Evolutionary conservation across 2,888 invertebrate genomes (phyloP).

Genomic region (Lycia hirtaria): DNA sequence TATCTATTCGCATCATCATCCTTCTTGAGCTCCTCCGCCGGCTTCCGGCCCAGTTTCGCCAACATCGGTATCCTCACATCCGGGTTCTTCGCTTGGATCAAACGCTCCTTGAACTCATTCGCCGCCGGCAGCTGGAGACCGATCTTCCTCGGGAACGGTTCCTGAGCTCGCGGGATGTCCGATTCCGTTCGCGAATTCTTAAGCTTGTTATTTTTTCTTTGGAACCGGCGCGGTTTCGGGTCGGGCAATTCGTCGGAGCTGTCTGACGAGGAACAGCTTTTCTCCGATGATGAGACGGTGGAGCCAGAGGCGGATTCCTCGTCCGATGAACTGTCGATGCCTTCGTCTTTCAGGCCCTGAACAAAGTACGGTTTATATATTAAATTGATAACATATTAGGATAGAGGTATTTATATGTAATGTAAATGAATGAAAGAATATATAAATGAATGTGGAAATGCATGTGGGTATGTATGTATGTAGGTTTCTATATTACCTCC

Average conservation of each 20-base stretch:
- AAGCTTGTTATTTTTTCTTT: slow-evolving; percentile 74
- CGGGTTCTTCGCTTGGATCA: slow-evolving; percentile 67
- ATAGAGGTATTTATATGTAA: neutral
- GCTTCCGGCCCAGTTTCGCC: slow-evolving; percentile 70
- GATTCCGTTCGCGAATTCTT: slow-evolving; percentile 79
- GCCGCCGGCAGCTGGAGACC: slow-evolving; percentile 51
- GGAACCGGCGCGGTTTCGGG: slow-evolving; percentile 69
- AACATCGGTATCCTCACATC: slow-evolving; percentile 69
- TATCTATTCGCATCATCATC: slow-evolving; percentile 67
- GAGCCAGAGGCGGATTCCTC: slow-evolving; percentile 77
- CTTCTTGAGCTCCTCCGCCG: slow-evolving; percentile 64
- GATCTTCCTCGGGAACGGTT: slow-evolving; percentile 44
- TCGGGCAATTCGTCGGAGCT: slow-evolving; percentile 74
- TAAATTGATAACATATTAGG: neutral
- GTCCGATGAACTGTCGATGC: slow-evolving; percentile 82
- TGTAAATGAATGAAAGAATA: too few species aligned
- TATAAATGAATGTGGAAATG: too few species aligned
- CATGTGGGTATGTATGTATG: too few species aligned
- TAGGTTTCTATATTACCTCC: too few species aligned
- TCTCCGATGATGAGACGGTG: slow-evolving; percentile 78
- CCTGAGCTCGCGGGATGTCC: slow-evolving; percentile 67
- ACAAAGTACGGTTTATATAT: slow-evolving; percentile 39
- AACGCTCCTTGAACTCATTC: slow-evolving; percentile 58
- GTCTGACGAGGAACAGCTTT: slow-evolving; percentile 79
- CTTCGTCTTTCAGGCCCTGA: slow-evolving; percentile 83